phyloP scores from a whole-genome alignment of 2,888 invertebrate species.

The Arrhopalites spinosus region DNA sequence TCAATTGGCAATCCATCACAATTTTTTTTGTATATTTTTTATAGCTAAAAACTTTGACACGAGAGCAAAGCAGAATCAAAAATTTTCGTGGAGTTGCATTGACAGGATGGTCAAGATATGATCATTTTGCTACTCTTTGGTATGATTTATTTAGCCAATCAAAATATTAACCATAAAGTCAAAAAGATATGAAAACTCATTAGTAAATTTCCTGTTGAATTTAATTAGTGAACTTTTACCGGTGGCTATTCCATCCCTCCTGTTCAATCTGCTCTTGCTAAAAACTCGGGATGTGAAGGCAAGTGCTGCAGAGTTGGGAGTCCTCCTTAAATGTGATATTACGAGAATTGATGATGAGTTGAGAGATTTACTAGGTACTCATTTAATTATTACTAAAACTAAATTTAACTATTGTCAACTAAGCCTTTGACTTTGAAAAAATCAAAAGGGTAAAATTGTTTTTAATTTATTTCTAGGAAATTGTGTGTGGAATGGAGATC shows the following conservation, averaged over 20 bases:
- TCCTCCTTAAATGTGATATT: slow-evolving; percentile 2
- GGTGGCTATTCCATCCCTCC: slow-evolving; percentile 59
- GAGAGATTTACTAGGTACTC: background rate
- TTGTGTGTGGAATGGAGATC: slow-evolving; percentile 39
- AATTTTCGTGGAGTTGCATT: slow-evolving; percentile 64
- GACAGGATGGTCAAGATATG: slow-evolving; percentile 67
- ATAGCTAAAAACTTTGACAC: slow-evolving; percentile 31
- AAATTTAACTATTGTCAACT: no score
- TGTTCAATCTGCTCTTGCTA: slow-evolving; percentile 66
- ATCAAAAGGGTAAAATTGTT: no score
- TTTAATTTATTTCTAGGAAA: no score
- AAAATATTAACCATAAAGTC: background rate
- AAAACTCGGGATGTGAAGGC: slow-evolving; percentile 30
- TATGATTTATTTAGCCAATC: background rate
- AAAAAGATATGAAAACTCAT: no score
- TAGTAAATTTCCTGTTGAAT: background rate
- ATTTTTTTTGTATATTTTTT: background rate
- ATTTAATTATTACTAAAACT: no score
- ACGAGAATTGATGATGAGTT: background rate
- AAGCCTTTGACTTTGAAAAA: no score
- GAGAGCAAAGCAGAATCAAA: slow-evolving; percentile 58
- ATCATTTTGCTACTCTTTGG: slow-evolving; percentile 60
- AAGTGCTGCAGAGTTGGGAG: background rate
- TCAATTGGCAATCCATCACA: no score
- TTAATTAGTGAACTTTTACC: slow-evolving; percentile 60